These are phyloP conservation scores for Callosobruchus maculatus DNA, from an alignment of 2,888 invertebrate genomes.

Conservation along the genomic window DNA sequence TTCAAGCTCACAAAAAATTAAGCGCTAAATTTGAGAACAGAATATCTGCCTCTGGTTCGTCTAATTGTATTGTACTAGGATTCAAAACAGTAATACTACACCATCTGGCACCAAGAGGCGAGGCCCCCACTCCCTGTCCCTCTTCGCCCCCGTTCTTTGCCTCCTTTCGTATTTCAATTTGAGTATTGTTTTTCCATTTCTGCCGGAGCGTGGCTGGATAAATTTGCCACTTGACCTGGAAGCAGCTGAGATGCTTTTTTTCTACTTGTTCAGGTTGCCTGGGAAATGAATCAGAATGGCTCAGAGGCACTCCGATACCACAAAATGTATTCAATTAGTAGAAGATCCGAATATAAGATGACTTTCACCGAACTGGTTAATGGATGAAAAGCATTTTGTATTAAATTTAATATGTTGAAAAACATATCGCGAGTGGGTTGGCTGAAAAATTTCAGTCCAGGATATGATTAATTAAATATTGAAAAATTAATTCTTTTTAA, in stretches of 20 bases:
- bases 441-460: no score
- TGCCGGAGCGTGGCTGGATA: not conserved
- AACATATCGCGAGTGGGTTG: no score
- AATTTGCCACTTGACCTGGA: not conserved
- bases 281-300: not conserved
- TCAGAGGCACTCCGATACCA: not conserved
- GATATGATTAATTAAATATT: no score
- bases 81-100: not conserved
- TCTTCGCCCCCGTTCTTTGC: not conserved
- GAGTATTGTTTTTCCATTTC: not conserved
- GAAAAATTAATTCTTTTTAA: no score
- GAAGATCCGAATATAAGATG: no score
- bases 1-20: no score
- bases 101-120: not conserved
- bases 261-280: not conserved
- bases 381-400: no score
- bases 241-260: not conserved
- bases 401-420: no score
- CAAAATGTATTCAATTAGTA: not conserved
- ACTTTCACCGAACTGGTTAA: no score
- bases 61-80: no score
- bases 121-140: not conserved
- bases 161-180: not conserved
- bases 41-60: no score
- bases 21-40: no score